Evolutionary conservation across 2,888 invertebrate species (phyloP), one percentile per base, ranked within the genome.

Genomic region (Eurytoma californica): DNA sequence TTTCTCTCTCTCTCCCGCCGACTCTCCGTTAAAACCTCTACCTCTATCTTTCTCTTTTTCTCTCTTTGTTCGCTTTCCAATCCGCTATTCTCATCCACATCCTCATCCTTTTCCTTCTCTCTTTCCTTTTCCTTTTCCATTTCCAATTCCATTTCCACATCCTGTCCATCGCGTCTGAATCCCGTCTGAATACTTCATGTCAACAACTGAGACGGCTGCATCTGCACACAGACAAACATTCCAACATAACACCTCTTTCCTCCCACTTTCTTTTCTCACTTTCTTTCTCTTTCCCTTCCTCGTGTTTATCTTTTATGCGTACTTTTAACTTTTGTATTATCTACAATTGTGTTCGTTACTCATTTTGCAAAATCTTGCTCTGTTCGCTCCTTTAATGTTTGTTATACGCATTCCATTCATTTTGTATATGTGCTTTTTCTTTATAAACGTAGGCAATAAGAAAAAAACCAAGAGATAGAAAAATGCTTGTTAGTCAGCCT

Each of bases 181-280:
- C 86, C 70, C 84, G 84, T 88, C 87, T 86, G 84, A 84, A 80
- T 82, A 83, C 84, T 85, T 87, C 88, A 88, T 87, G 89, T 88
- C 87, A 90, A 89, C 89, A 88, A 89, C 86, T 82, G 87, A 88
- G 90, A 88, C 87, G 89, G 89, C 90, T 89, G 90, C 89, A 90
- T 91, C 91, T 91, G 91, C 91, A 91, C 91, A 91, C 91, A 91
- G 91, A 91, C 91, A 91, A 91, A 91, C 91, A 90, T 90, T 88
- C 90, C 90, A 89, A 90, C 89, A 90, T 90, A 89, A 88, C 89
- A 90, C 87, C 86, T 87, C 85, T 87, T 85, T 82, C 82, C 80
- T 82, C 82, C 81, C 79, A 82, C 80, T 84, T 83, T 72, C 28
- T 74, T 77, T 80, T 73, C 72, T 63, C 60, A 77, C 30, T 79